phyloP scores from a whole-genome alignment of 1,140 invertebrate genomes.

The Drosophila sp. region DNA sequence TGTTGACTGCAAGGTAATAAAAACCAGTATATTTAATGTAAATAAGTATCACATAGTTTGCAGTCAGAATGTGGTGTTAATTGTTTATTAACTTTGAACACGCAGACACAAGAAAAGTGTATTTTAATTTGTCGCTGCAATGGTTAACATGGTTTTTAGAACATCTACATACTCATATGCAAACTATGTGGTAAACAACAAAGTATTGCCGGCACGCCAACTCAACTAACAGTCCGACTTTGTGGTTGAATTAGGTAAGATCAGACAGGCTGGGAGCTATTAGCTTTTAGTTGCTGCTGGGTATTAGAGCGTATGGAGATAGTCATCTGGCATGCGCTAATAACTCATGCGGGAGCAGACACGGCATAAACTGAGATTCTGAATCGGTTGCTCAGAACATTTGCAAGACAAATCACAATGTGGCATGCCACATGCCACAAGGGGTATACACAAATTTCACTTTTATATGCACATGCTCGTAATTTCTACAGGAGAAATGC shows the following conservation, averaged over 20 bases:
- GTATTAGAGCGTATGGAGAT: conserved; percentile 72
- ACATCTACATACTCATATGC: conserved; percentile 17
- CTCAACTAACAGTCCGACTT: not conserved
- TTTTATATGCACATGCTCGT: conserved; percentile 62
- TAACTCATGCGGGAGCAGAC: conserved; percentile 55
- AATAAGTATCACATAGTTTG: conserved; percentile 12
- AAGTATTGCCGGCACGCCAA: conserved; percentile 25
- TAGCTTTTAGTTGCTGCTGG: conserved; percentile 20
- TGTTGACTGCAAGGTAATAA: not conserved
- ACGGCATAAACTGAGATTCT: conserved; percentile 17
- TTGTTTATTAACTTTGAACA: conserved; percentile 29
- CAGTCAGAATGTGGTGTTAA: not conserved
- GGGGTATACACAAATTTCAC: conserved; percentile 62
- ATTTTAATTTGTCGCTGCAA: conserved; percentile 14
- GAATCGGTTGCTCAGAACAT: conserved; percentile 48
- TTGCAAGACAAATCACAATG: conserved; percentile 17
- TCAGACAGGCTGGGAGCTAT: not conserved
- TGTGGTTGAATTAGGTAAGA: conserved; percentile 26
- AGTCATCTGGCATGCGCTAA: conserved; percentile 77
- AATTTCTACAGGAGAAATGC: conserved; percentile 52
- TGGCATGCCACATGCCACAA: conserved; percentile 11
- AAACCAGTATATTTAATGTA: not conserved
- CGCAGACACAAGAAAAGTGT: conserved; percentile 11
- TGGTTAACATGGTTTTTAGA: conserved; percentile 1
- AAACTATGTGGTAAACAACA: conserved; percentile 40